Conservation (phyloP, 2,797 vertebrate species). For the Natrix natrix region DNA sequence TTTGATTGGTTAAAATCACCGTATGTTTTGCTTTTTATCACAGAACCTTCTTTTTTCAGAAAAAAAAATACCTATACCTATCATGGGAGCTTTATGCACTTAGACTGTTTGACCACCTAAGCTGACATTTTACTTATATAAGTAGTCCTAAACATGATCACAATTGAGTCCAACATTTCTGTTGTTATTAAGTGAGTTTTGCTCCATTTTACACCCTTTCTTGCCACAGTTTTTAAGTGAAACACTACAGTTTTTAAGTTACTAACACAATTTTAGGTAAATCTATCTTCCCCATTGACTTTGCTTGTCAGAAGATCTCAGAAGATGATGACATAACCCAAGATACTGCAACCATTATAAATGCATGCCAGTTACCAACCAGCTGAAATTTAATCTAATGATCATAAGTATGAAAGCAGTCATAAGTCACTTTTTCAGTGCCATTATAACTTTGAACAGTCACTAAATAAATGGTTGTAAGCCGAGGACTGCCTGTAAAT, state of each 20-base stretch:
- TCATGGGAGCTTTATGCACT: not conserved
- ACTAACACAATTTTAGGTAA: not conserved
- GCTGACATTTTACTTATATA: not conserved
- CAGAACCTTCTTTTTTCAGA: not conserved
- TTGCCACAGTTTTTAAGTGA: not conserved
- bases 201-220: not conserved
- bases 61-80: not conserved
- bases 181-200: not conserved
- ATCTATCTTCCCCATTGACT: not conserved
- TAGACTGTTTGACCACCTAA: not conserved
- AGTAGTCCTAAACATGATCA: not conserved
- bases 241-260: not conserved
- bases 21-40: not conserved
- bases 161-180: not conserved
- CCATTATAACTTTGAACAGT: not conserved
- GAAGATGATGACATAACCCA: not conserved
- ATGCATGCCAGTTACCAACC: not conserved
- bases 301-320: not conserved
- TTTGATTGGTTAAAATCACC: not conserved
- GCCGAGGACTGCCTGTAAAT: not conserved
- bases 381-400: not conserved
- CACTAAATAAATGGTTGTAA: not conserved
- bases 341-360: not conserved
- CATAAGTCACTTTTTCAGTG: not conserved
- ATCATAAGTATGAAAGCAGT: not conserved